These are phyloP conservation scores for Actinia equina DNA, from an alignment of 64 coral and sea anemone genomes.

Conservation along the genomic window DNA sequence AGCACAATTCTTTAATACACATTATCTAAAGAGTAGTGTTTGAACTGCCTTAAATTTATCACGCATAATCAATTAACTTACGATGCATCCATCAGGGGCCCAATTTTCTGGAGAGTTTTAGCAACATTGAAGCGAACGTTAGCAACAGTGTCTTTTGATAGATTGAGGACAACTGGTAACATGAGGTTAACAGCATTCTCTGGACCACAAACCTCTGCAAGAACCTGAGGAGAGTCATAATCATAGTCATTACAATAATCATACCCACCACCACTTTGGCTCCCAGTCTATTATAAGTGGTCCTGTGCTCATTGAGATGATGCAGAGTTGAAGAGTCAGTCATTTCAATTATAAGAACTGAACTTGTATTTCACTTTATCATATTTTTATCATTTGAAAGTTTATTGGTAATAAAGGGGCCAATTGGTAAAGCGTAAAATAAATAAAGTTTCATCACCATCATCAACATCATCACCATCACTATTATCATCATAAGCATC, in stretches of 20 bases:
- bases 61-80: constrained; percentile 19
- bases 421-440: too few relatives aligned
- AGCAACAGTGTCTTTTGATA: constrained; percentile 84
- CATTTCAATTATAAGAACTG: too few relatives aligned
- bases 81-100: constrained; percentile 76
- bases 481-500: too few relatives aligned
- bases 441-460: background rate
- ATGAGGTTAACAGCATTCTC: constrained; percentile 80
- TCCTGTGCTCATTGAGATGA: too few relatives aligned
- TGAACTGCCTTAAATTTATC: too few relatives aligned
- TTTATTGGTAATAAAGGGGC: too few relatives aligned
- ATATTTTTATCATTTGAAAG: too few relatives aligned
- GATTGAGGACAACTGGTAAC: constrained; percentile 83
- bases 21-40: too few relatives aligned
- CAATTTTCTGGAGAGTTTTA: constrained; percentile 98
- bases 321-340: too few relatives aligned
- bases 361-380: too few relatives aligned
- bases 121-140: constrained; percentile 98
- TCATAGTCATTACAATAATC: background rate
- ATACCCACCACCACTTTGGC: background rate
- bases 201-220: constrained; percentile 85
- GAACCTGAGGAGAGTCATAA: constrained; percentile 39
- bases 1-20: background rate
- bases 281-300: too few relatives aligned
- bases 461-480: background rate